Percentiles rank a stretch among this genome's conserved stretches.
These are phyloP conservation scores for Drosophila kuntzei DNA, from an alignment of 2,888 invertebrate genomes.

Conservation along the genomic window DNA sequence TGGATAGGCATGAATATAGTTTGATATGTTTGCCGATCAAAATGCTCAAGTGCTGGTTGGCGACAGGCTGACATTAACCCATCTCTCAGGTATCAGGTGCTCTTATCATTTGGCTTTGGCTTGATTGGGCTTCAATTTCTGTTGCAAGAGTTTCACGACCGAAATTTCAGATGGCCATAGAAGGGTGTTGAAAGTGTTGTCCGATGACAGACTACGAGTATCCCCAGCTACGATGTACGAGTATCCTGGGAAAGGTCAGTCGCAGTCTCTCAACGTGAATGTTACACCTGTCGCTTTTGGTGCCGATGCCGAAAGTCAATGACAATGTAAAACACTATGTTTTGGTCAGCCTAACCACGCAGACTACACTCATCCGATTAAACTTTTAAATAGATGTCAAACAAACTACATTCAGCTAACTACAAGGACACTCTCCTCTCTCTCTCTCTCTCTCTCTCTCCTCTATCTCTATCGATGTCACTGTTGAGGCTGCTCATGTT, in stretches of 20 bases:
- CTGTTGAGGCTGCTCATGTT: constrained; percentile 37
- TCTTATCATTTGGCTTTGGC: not conserved
- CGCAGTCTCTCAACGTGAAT: constrained; percentile 19
- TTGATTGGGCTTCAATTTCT: not conserved
- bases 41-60: constrained; percentile 65
- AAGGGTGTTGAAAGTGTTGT: constrained; percentile 14
- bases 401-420: constrained; percentile 78
- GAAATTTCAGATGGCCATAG: not conserved
- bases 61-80: constrained; percentile 60
- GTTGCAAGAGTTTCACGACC: constrained; percentile 1
- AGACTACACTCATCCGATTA: constrained; percentile 82
- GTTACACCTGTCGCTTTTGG: constrained; percentile 65
- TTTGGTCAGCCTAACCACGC: constrained; percentile 81
- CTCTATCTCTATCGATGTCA: constrained; percentile 39
- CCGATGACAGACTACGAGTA: constrained; percentile 12
- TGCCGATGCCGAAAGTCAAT: constrained; percentile 70
- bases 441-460: constrained; percentile 5
- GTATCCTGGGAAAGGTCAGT: constrained; percentile 9
- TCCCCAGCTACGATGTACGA: not conserved
- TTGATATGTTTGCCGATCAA: constrained; percentile 56
- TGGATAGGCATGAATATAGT: constrained; percentile 48
- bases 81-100: constrained; percentile 11
- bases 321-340: constrained; percentile 76
- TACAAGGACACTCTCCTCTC: constrained; percentile 69
- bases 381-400: constrained; percentile 82